Evolutionary conservation across 2,888 invertebrate genomes (phyloP).

Genomic region (Cremastobaeus sp.): DNA sequence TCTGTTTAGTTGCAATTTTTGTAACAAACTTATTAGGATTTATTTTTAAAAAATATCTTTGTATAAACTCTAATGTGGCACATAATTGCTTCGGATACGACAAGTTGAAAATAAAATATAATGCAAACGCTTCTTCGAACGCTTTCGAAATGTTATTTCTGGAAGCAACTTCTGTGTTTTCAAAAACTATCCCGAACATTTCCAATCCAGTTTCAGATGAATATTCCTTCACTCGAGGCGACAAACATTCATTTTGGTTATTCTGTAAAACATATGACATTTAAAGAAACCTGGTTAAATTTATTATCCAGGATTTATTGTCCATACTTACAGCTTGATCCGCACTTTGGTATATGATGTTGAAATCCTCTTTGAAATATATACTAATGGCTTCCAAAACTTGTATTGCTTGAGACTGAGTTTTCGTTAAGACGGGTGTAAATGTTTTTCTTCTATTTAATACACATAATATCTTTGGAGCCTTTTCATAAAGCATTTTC

Average conservation of each 20-base stretch:
- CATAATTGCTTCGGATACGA: constrained; percentile 6
- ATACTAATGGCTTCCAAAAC: background rate
- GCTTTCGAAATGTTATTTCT: background rate
- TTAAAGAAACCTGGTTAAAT: background rate
- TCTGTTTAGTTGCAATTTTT: background rate
- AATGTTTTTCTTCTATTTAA: background rate
- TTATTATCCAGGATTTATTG: background rate
- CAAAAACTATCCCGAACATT: background rate
- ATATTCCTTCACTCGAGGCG: background rate
- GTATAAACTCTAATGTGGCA: constrained; percentile 14
- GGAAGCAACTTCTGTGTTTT: background rate
- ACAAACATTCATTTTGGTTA: background rate
- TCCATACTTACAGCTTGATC: constrained; percentile 1
- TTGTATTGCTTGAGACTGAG: background rate
- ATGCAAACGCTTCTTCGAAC: constrained; percentile 8
- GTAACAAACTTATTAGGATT: too few species aligned
- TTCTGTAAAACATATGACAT: background rate
- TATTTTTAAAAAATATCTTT: constrained; percentile 27
- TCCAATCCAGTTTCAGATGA: background rate
- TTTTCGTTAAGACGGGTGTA: background rate
- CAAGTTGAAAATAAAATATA: constrained; percentile 20
- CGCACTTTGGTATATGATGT: background rate
- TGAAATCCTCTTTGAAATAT: constrained; percentile 4
- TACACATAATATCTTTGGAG: background rate
- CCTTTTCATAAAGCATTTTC: background rate